Conservation (phyloP, 1,140 invertebrate genomes). For the Ceratina calcarata region DNA sequence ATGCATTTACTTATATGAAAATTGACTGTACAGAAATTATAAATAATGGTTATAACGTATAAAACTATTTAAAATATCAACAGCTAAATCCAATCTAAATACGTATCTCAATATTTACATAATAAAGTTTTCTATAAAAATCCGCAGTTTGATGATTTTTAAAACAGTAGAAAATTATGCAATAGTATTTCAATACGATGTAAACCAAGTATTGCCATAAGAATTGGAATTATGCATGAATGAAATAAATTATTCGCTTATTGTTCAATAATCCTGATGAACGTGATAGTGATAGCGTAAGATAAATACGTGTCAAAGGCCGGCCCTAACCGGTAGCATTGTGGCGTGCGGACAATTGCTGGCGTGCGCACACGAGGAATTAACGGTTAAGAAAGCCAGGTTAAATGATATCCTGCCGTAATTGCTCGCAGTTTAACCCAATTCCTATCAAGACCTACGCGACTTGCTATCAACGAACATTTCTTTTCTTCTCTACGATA, state of each 20-base stretch:
- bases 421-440: conserved; percentile 70
- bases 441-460: conserved; percentile 63
- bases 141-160: too few relatives aligned
- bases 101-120: too few relatives aligned
- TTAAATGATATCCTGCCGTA: conserved; percentile 73
- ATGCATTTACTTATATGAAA: too few relatives aligned
- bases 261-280: not conserved
- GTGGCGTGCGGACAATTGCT: conserved; percentile 59
- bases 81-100: too few relatives aligned
- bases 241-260: not conserved
- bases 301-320: conserved; percentile 66
- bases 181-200: too few relatives aligned
- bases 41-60: too few relatives aligned
- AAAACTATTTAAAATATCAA: too few relatives aligned
- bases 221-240: not conserved
- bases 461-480: conserved; percentile 34
- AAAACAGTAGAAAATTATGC: too few relatives aligned
- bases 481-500: not conserved
- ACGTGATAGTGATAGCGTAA: conserved; percentile 1
- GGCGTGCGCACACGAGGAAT: conserved; percentile 62
- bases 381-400: conserved; percentile 64
- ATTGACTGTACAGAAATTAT: too few relatives aligned
- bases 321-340: conserved; percentile 64
- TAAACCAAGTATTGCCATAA: not conserved
- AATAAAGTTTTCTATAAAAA: too few relatives aligned